phyloP scores from a whole-genome alignment of 2,888 invertebrate genomes.

The Frankliniella fusca region DNA sequence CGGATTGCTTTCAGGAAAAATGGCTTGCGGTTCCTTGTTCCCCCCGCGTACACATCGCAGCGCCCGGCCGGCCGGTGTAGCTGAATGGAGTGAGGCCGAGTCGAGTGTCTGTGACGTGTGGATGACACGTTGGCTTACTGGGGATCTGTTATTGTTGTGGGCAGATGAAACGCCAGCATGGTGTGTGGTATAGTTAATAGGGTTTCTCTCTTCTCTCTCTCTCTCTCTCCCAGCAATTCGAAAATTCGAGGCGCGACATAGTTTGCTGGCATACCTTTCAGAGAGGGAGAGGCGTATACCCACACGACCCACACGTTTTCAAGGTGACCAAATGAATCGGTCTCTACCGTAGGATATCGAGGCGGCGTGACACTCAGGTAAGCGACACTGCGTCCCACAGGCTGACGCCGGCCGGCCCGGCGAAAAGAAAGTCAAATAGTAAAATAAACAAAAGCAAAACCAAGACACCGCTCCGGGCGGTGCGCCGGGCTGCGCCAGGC shows the following conservation, averaged over 20 bases:
- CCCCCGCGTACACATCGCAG: neutral
- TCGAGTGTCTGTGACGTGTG: conserved; percentile 18
- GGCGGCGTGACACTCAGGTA: no score
- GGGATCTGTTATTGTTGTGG: conserved; percentile 2
- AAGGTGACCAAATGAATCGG: no score
- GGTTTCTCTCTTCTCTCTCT: conserved; percentile 6
- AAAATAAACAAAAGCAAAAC: conserved; percentile 21
- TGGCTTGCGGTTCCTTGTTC: neutral
- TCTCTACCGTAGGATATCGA: no score
- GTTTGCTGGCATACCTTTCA: no score
- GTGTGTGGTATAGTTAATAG: conserved; percentile 19
- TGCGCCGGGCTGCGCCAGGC: neutral
- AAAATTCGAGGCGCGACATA: no score
- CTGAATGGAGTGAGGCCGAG: neutral
- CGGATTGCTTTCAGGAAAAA: conserved; percentile 22
- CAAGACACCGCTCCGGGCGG: neutral
- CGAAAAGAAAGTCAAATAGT: conserved; percentile 5
- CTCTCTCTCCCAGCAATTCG: neutral
- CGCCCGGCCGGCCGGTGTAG: neutral
- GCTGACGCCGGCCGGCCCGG: neutral
- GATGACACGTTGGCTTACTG: conserved; percentile 13
- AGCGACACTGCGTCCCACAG: no score
- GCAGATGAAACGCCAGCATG: neutral
- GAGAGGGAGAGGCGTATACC: no score
- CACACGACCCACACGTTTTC: no score